Conservation (phyloP, 35 echinoderm and acorn worm species). For the Ptychodera flava region DNA sequence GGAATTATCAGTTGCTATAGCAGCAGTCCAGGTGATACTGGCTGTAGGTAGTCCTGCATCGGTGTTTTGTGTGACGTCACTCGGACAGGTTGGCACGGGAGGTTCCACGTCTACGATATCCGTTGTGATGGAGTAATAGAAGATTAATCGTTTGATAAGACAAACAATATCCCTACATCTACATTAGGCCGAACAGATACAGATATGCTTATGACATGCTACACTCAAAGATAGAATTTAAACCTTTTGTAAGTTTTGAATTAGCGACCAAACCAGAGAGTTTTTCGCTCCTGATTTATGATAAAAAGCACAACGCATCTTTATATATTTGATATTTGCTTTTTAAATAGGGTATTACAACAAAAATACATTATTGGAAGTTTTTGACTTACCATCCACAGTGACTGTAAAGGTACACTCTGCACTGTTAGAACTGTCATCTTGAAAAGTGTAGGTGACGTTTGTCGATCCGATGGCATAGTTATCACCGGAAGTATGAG, state of each 20-base stretch:
- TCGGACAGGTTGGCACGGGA: no score
- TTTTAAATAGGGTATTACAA: not conserved
- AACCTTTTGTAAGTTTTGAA: no score
- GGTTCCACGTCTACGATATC: no score
- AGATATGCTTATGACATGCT: no score
- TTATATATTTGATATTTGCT: conserved; percentile 17
- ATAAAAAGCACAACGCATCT: conserved; percentile 15
- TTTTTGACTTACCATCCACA: not conserved
- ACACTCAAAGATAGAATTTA: conserved; percentile 22
- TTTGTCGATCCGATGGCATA: not conserved
- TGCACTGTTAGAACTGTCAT: not conserved
- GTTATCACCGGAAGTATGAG: not conserved
- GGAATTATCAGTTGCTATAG: conserved; percentile 48
- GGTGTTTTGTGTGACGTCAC: conserved; percentile 3
- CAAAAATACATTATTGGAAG: no score
- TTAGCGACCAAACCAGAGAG: no score
- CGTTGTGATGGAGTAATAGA: no score
- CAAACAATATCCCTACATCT: no score
- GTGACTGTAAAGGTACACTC: not conserved
- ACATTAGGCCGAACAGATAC: no score
- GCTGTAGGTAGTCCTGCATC: conserved; percentile 16
- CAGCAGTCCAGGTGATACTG: conserved; percentile 28
- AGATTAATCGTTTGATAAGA: no score
- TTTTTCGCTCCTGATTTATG: no score
- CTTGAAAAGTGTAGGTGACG: not conserved